Conservation (phyloP, 2,888 invertebrate genomes). For the Andrena bucephala region DNA sequence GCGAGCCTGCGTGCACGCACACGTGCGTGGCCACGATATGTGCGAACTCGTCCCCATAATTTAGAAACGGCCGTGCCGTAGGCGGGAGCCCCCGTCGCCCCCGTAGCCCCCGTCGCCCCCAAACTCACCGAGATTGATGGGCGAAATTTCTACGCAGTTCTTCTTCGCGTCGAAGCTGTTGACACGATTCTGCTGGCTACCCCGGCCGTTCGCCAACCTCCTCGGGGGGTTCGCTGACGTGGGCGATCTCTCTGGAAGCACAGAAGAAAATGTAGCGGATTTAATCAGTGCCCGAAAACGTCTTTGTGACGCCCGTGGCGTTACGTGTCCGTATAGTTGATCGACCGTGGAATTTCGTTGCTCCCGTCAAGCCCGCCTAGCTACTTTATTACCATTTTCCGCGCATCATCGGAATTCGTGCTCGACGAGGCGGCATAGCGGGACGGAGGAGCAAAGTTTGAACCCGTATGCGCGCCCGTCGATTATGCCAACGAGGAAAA, state of each 20-base stretch:
- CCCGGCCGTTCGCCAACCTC: slow-evolving; percentile 78
- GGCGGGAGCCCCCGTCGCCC: neutral
- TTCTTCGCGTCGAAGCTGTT: slow-evolving; percentile 81
- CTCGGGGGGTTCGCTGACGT: slow-evolving; percentile 78
- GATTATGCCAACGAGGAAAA: slow-evolving; percentile 66
- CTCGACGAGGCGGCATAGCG: slow-evolving; percentile 34
- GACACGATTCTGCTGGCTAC: slow-evolving; percentile 75
- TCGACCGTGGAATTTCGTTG: slow-evolving; percentile 59
- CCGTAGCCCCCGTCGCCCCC: neutral
- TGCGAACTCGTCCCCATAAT: slow-evolving; percentile 38
- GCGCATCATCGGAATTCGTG: slow-evolving; percentile 57
- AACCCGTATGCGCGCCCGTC: slow-evolving; percentile 45
- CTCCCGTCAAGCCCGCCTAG: slow-evolving; percentile 12
- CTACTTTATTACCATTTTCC: slow-evolving; percentile 46
- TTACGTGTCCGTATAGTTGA: slow-evolving; percentile 39
- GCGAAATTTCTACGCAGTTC: slow-evolving; percentile 77
- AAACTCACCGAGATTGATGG: slow-evolving; percentile 80
- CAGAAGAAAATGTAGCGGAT: neutral
- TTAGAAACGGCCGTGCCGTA: slow-evolving; percentile 7
- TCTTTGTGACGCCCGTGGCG: slow-evolving; percentile 6
- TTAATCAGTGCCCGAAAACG: neutral
- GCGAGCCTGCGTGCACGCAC: neutral
- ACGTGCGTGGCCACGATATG: neutral
- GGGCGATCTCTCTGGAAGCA: slow-evolving; percentile 80
- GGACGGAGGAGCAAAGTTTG: slow-evolving; percentile 52